Conservation (phyloP, 2,113 vertebrate species). For the Pteruthius melanotis region DNA sequence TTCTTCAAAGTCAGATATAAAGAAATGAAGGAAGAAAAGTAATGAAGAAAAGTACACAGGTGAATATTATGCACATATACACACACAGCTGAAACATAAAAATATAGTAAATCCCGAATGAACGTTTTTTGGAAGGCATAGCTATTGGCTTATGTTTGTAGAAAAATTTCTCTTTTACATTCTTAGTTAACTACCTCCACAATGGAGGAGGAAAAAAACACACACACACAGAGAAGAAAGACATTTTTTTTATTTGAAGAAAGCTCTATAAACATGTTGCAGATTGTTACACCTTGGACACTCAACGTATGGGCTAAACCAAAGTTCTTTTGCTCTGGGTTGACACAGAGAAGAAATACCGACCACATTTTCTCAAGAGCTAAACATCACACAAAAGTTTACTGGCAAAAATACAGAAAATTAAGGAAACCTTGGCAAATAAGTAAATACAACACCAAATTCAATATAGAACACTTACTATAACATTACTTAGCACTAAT, state of each 20-base stretch:
- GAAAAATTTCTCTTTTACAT: background rate
- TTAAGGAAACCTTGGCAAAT: background rate
- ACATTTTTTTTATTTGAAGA: background rate
- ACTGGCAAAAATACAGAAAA: background rate
- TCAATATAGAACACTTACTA: background rate
- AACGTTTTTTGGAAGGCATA: background rate
- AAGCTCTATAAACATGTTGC: background rate
- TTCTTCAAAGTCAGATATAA: background rate
- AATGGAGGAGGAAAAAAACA: too few relatives aligned
- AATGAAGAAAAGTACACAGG: background rate
- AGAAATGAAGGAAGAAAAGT: background rate
- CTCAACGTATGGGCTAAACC: background rate
- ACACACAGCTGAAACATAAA: background rate
- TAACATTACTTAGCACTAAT: background rate
- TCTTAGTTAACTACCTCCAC: background rate
- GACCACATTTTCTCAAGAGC: background rate
- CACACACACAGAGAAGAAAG: background rate
- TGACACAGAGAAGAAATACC: background rate
- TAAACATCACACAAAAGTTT: background rate
- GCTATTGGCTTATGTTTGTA: background rate
- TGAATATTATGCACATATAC: background rate
- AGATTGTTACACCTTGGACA: accelerated
- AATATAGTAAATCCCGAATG: background rate
- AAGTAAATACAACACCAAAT: background rate
- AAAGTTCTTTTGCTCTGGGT: background rate